Conservation (phyloP, 1,140 invertebrate species). For the Charaxes varanes region DNA sequence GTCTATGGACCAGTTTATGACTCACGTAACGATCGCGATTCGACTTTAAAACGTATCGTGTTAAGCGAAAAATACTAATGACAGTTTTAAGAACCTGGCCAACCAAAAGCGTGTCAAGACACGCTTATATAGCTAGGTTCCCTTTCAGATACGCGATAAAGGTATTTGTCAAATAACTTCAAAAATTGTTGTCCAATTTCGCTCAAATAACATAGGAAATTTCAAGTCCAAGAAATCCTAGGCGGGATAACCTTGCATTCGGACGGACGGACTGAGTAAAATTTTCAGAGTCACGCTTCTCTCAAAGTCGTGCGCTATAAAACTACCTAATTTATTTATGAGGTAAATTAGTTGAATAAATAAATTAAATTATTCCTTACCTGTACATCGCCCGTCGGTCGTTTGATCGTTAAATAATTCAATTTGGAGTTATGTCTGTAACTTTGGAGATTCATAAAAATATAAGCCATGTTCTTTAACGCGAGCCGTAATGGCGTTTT, state of each 20-base stretch:
- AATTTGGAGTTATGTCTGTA: slow-evolving; percentile 33
- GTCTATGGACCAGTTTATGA: slow-evolving; percentile 10
- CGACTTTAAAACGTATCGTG: slow-evolving; percentile 5
- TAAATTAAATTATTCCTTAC: slow-evolving; percentile 45
- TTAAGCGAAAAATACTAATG: too few species aligned
- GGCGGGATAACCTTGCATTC: too few species aligned
- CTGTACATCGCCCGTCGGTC: slow-evolving; percentile 19
- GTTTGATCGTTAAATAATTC: slow-evolving; percentile 49
- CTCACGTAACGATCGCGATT: slow-evolving; percentile 18
- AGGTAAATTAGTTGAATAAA: slow-evolving; percentile 52
- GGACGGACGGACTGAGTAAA: too few species aligned
- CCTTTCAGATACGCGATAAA: too few species aligned
- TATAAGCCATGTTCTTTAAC: slow-evolving; percentile 11
- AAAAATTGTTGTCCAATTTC: too few species aligned
- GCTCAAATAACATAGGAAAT: too few species aligned
- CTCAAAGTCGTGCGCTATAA: slow-evolving; percentile 32
- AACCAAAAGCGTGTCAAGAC: too few species aligned
- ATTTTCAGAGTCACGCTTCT: too few species aligned
- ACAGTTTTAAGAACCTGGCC: too few species aligned
- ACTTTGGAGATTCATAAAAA: slow-evolving; percentile 12
- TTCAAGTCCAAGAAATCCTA: too few species aligned
- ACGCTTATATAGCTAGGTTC: too few species aligned
- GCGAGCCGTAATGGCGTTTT: not conserved
- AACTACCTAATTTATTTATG: slow-evolving; percentile 32
- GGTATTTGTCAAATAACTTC: too few species aligned